Base-by-base conservation (phyloP, 2,888 invertebrate species). In the Scotopteryx bipunctaria region DNA sequence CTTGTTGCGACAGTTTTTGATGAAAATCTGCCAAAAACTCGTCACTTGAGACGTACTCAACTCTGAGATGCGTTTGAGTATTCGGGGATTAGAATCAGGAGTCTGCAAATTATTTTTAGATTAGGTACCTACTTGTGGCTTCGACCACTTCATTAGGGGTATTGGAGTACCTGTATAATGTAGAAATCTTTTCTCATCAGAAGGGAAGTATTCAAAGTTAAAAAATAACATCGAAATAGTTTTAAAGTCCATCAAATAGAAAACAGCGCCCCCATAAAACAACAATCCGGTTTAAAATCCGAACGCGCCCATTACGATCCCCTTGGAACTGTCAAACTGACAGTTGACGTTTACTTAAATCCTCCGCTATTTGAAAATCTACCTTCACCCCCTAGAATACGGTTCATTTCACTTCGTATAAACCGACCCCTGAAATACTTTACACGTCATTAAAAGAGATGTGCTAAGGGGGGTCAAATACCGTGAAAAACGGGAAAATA, bases 401-500 rank as follows among this genome's bases (percentile, higher is more conserved):
- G 61, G 59, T 59, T 50, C 32, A 58, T 50, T 63, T 65, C 62
- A 38, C 53, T 59, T 64, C 59, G 53, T 63, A 61, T 59, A 57
- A 49, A 60, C 63, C 55, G 63, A 69, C 76, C 68, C 33, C 57
- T 62, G 61, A 58, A 73, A 71, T 81, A 78, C 77, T 84, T 84
- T 78, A 83, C 83, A 85, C 79, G 73, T 82, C 83, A 83, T 85
- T 84, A 84, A 72, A 67, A 73, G 67, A 67, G 69, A 72, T 67
- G 62, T 61, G 64, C 65, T 59, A 57, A 53, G 74, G 71, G 70
- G 72, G 82, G 78, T 81, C 82, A 83, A 80, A 79, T 72, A 68
- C 77, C 79, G 81, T 78, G 82, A 81, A 86, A 84, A 83, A 78
- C 73, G 76, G 76, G 76, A 78, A 81, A 82, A 80, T 82, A 80